Evolutionary conservation across 2,797 vertebrate species (phyloP).

Genomic region (Sebastes reedi): DNA sequence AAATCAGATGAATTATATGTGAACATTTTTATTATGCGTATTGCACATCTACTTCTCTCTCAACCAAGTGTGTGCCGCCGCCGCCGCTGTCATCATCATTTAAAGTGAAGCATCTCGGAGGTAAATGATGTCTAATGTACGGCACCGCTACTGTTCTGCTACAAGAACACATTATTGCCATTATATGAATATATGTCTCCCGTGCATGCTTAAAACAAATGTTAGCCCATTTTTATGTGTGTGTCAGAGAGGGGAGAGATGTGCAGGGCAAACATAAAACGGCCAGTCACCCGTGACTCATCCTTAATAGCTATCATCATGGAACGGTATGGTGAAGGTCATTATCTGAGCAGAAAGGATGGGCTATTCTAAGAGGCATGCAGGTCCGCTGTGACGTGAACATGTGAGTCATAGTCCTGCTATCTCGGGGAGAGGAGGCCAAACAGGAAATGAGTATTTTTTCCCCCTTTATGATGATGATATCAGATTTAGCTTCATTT

Average conservation of each 20-base stretch:
- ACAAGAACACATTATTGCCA: background rate
- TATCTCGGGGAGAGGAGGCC: background rate
- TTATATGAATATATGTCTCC: background rate
- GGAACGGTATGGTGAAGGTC: constrained; percentile 37
- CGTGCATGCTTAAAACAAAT: background rate
- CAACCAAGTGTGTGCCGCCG: background rate
- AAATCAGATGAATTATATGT: background rate
- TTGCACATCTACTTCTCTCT: background rate
- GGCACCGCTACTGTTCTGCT: background rate
- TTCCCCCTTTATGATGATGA: background rate
- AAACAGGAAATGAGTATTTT: constrained; percentile 6
- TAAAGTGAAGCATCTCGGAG: constrained; percentile 1
- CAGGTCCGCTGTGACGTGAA: constrained; percentile 5
- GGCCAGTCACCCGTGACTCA: constrained; percentile 42
- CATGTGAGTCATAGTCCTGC: constrained; percentile 10
- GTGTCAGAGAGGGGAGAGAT: background rate
- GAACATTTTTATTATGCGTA: background rate
- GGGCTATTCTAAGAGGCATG: background rate
- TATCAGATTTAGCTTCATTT: background rate
- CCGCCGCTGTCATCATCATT: background rate
- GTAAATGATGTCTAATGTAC: background rate
- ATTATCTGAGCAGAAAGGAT: constrained; percentile 24
- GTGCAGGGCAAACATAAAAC: constrained; percentile 1
- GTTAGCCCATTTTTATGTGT: background rate
- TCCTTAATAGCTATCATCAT: constrained; percentile 45